These are phyloP conservation scores for Tineola bisselliella DNA, from an alignment of 2,888 invertebrate genomes.

Conservation along the genomic window DNA sequence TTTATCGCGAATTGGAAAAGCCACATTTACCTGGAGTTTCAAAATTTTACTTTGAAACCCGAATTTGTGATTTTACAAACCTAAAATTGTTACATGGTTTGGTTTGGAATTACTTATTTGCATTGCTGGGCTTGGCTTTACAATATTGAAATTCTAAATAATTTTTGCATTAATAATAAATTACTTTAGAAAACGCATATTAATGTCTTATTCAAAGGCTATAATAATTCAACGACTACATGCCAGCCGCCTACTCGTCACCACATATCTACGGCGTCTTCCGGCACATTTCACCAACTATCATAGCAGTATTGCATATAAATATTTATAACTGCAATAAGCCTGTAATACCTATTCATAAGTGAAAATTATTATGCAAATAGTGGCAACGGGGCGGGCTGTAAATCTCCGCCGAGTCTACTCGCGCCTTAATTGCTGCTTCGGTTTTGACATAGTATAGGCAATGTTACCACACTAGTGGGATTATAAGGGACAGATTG, in stretches of 20 bases:
- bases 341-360: conserved; percentile 64
- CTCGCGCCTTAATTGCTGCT: conserved; percentile 43
- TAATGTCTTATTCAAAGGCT: not conserved
- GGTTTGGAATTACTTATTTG: not conserved
- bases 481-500: not conserved
- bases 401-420: conserved; percentile 41
- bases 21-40: conserved; percentile 13
- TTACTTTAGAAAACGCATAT: too few relatives aligned
- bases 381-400: conserved; percentile 38
- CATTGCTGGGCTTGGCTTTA: not conserved
- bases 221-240: not conserved
- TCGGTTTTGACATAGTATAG: conserved; percentile 21
- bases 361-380: conserved; percentile 68
- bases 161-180: too few relatives aligned
- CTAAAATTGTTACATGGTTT: not conserved
- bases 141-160: not conserved
- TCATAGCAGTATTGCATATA: conserved; percentile 31
- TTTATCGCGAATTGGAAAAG: conserved; percentile 40
- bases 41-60: not conserved
- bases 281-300: conserved; percentile 7
- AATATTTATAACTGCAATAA: conserved; percentile 65
- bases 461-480: not conserved
- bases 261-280: not conserved
- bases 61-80: conserved; percentile 5
- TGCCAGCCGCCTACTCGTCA: not conserved